Base-by-base conservation (phyloP, 2,797 vertebrate species). In the Apogon hyalosoma region DNA sequence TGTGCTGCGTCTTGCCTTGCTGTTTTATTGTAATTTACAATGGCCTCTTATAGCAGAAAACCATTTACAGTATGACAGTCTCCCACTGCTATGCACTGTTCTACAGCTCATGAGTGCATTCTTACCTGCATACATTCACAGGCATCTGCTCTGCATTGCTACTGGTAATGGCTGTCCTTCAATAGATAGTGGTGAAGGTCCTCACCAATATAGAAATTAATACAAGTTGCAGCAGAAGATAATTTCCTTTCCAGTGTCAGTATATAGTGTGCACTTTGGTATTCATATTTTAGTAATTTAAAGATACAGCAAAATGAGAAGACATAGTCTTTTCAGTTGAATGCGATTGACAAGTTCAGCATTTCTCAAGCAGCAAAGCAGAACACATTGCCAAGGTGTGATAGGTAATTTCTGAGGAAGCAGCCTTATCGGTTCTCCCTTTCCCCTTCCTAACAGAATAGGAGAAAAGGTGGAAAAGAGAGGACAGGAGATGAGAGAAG, bases 21-120 rank as follows among this genome's bases (percentile, higher is more conserved):
- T 80, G 74, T 77, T 89, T 91, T 86, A 89, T 83, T 83, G 69
- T 90, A 88, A 92, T 92, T 92, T 89, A 91, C 88, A 79, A 82
- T 40, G 33, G 55, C 33, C n/a, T 69, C 80, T 86, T 62, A 45
- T 53, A 46, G 73, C 75, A 80, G 79, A 82, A 76, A 78, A 54
- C 63, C 75, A 68, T 75, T 55, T 31, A 38, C 19, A 60, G 15
- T 31, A 47, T 40, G 24, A 28, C 24, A 28, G 24, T 28, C 2
- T 28, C 6, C 6, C 24, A 3, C 24, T 28, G 24, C 6, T 50
- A 41, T 61, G 46, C 41, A 50, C 41, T 42, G 39, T 52, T 46
- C 18, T 40, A 48, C 50, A 69, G 67, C 62, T 66, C 43, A 60
- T 55, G 47, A 68, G 69, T 68, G 69, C 69, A 73, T 49, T 81